Evolutionary conservation across 2,888 invertebrate species (phyloP), one percentile per base, ranked within the genome.

Genomic region (Antheraea yamamai): DNA sequence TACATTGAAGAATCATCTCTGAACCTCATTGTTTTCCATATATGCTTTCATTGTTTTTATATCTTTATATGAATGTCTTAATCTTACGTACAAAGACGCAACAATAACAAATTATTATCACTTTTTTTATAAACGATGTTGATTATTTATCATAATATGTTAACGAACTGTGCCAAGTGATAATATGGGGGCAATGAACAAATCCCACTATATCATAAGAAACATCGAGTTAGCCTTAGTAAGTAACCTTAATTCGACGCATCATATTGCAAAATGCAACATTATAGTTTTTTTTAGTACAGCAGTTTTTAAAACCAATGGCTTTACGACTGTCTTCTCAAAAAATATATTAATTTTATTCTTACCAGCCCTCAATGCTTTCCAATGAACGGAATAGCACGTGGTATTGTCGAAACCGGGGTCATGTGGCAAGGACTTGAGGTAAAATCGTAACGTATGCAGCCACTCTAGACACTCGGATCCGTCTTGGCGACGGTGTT

Each of bases 351-450:
- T 61, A 4, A 61, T n/a, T 58, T 58, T n/a, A 58, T 20, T 23
- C 84, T 78, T 35, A 81, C 96, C 95, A 2, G 96, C 92, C 14
- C 95, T 94, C 10, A 98, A 89, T 3, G 97, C 96, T 82, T 97
- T 96, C 98, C 98, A 99, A 61, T 97, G 96, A 0, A 99, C 94
- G 68, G 97, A 97, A 87, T 98, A 98, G 85, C 99, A 99, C n/a
- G 97, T 96, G 66, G 97, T 96, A 72, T 96, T 96, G 23, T 96
- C 95, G 58, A 95, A 93, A 2, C 94, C 87, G 82, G 91, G 95
- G 89, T 92, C 95, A 81, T 81, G 94, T 0, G 93, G 92, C 20
- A 96, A 92, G 73, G 95, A 95, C 83, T 95, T 96, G 80, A 98
- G 92, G 81, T 97, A 97, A 64, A 98, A 93, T 0, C 98, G 95